Percentiles rank a stretch among this genome's conserved stretches.
Conservation (phyloP, 2,888 invertebrate species). For the Steinernema hermaphroditum region DNA sequence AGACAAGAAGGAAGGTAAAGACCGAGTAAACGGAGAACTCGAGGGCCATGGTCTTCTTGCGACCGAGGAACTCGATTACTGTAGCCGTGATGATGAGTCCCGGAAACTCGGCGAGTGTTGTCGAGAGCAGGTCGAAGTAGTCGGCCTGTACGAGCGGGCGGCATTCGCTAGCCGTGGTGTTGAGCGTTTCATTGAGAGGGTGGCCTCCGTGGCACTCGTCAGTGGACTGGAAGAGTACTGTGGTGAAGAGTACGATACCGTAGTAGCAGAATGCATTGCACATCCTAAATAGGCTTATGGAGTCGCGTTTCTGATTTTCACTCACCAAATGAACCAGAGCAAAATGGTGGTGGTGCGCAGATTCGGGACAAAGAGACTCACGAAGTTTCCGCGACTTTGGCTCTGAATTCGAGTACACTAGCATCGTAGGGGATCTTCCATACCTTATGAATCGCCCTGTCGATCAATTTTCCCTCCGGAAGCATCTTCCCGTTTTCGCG, state of each 20-base stretch:
- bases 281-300: background rate
- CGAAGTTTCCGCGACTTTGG: conserved; percentile 68
- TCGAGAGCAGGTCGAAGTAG: conserved; percentile 89
- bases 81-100: conserved; percentile 86
- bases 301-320: background rate
- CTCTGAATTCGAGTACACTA: conserved; percentile 48
- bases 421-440: conserved; percentile 8
- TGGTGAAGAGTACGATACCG: conserved; percentile 89
- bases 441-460: conserved; percentile 68
- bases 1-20: conserved; percentile 74
- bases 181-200: conserved; percentile 51
- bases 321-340: conserved; percentile 89
- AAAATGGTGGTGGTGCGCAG: conserved; percentile 81
- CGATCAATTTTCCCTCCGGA: conserved; percentile 81
- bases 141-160: conserved; percentile 78
- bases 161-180: conserved; percentile 66
- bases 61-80: conserved; percentile 84
- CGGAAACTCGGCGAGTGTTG: conserved; percentile 90
- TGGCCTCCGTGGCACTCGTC: conserved; percentile 69
- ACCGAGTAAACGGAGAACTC: conserved; percentile 84
- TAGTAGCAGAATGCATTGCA: conserved; percentile 89
- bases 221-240: conserved; percentile 80
- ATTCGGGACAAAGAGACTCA: conserved; percentile 75
- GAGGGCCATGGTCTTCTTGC: conserved; percentile 89
- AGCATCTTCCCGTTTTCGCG: conserved; percentile 85